These are phyloP conservation scores for Ganaspis brasiliensis DNA, from an alignment of 2,888 invertebrate species.

Conservation along the genomic window DNA sequence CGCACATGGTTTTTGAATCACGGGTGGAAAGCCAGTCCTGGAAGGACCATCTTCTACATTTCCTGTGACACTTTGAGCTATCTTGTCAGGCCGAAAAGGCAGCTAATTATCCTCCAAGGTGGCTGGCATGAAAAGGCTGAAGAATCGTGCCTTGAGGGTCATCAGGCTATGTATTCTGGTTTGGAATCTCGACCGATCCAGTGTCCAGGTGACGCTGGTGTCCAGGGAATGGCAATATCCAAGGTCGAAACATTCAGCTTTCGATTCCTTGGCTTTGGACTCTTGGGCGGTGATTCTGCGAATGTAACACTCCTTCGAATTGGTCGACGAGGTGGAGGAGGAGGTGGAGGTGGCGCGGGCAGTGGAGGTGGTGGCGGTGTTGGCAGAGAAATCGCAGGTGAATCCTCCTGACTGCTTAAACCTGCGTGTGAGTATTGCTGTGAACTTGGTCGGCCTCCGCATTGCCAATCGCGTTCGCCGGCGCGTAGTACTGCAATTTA, in stretches of 20 bases:
- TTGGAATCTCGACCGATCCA: conserved; percentile 71
- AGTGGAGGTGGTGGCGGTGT: conserved; percentile 72
- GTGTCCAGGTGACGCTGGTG: conserved; percentile 77
- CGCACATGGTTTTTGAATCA: conserved; percentile 10
- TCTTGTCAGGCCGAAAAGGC: not conserved
- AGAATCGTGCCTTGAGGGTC: conserved; percentile 6
- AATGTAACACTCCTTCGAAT: conserved; percentile 78
- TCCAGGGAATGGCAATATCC: conserved; percentile 78
- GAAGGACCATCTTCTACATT: conserved; percentile 46
- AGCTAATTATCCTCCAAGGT: conserved; percentile 16
- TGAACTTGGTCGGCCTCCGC: conserved; percentile 89
- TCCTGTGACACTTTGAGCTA: not conserved
- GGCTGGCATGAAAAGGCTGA: not conserved
- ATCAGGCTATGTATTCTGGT: conserved; percentile 78
- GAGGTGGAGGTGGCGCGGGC: conserved; percentile 69
- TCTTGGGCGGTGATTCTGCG: conserved; percentile 76
- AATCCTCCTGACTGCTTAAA: conserved; percentile 83
- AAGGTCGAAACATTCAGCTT: conserved; percentile 69
- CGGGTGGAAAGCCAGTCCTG: conserved; percentile 43
- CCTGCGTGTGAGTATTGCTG: conserved; percentile 93
- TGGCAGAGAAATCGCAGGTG: conserved; percentile 73
- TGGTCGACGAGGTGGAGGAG: conserved; percentile 73
- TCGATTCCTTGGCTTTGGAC: conserved; percentile 67
- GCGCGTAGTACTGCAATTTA: conserved; percentile 88
- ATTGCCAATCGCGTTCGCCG: conserved; percentile 89